phyloP scores from a whole-genome alignment of 2,113 vertebrate genomes.

The Bungarus multicinctus region DNA sequence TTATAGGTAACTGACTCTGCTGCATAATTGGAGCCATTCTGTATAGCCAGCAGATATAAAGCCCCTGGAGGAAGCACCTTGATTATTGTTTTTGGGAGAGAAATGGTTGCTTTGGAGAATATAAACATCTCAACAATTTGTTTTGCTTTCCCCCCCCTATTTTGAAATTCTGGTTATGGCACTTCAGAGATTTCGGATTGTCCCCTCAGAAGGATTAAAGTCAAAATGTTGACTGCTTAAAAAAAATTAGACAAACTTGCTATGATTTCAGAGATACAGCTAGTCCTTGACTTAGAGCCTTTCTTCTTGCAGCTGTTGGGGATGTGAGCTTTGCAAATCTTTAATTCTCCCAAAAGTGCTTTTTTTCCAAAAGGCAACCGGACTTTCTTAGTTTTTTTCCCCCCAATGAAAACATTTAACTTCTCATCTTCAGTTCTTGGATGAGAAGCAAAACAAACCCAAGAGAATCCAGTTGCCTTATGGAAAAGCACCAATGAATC shows the following conservation, averaged over 20 bases:
- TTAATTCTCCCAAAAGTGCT: too few relatives aligned
- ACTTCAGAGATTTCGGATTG: background rate
- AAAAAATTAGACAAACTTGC: background rate
- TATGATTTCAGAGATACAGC: background rate
- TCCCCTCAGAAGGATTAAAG: background rate
- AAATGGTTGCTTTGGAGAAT: background rate
- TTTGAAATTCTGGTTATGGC: background rate
- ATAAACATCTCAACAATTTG: background rate
- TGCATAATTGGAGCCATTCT: background rate
- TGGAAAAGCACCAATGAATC: too few relatives aligned
- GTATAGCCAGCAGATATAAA: background rate
- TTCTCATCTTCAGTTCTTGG: too few relatives aligned
- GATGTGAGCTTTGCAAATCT: too few relatives aligned
- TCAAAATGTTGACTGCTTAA: background rate
- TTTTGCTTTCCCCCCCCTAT: background rate
- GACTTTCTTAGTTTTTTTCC: too few relatives aligned
- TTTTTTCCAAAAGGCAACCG: too few relatives aligned
- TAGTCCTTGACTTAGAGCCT: too few relatives aligned
- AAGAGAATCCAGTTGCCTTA: too few relatives aligned
- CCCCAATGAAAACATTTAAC: too few relatives aligned
- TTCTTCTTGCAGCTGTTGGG: too few relatives aligned
- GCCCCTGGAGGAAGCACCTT: too few relatives aligned
- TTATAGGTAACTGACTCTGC: background rate
- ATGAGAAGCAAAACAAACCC: too few relatives aligned
- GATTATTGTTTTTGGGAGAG: background rate